Conservation (phyloP, 2,113 vertebrate genomes). For the Stictonetta naevosa region DNA sequence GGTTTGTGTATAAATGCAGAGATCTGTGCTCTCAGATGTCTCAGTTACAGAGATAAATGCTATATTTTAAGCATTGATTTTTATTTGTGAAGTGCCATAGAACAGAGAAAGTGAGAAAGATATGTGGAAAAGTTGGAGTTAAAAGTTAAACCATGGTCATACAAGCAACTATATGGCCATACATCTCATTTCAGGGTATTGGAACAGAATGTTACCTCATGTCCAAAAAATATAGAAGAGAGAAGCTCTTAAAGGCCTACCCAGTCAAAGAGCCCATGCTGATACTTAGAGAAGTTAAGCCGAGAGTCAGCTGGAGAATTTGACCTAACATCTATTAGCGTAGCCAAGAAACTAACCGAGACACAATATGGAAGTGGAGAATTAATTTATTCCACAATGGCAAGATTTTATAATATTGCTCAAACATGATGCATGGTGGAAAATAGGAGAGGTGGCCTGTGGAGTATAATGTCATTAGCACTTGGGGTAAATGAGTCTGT, state of each 20-base stretch:
- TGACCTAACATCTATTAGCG: not conserved
- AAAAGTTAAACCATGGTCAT: not conserved
- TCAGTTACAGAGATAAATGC: not conserved
- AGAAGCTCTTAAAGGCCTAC: not conserved
- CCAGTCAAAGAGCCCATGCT: not conserved
- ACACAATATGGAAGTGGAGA: not conserved
- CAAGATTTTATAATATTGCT: not conserved
- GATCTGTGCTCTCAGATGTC: not conserved
- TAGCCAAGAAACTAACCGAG: not conserved
- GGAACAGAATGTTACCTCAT: not conserved
- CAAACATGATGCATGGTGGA: not conserved
- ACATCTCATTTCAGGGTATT: not conserved
- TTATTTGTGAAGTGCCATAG: not conserved
- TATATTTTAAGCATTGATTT: not conserved
- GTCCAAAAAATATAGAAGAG: not conserved
- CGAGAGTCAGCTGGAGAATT: not conserved
- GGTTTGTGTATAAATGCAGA: not conserved
- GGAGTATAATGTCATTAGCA: not conserved
- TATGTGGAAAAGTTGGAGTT: not conserved
- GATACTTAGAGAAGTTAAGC: not conserved
- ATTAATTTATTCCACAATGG: not conserved
- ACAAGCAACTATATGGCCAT: not conserved
- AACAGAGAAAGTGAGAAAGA: not conserved
- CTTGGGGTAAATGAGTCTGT: not conserved
- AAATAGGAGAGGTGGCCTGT: not conserved